Base-by-base conservation (phyloP, 37 sponge, comb jelly and placozoan species). In the Geodia barretti region DNA sequence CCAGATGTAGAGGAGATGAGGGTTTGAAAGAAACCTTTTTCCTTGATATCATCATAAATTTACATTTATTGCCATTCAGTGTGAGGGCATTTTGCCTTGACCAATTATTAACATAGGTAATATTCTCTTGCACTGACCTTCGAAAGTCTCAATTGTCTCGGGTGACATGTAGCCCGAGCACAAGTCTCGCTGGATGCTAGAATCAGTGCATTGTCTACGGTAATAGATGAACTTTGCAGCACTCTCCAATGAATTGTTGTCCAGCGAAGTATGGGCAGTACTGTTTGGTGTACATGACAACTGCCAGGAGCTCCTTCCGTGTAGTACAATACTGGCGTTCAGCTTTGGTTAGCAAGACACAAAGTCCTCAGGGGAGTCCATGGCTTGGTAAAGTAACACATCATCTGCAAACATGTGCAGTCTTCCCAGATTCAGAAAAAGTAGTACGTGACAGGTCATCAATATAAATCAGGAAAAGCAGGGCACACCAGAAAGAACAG, bases 401-500 rank as follows among this genome's bases (percentile, higher is more conserved):
- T 76, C 77, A 32, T 76, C 77, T 14, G 77, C 77, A 76, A 32
- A 76, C 39, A 76, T 62, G 35, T 26, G 32, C 2, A 76, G n/a
- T 59, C 21, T 24, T 62, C 25, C 64, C 19, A 37, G 21, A 26
- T 29, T 21, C 25, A 72, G 73, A 40, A 19, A 39, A 7, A 19
- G 24, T 41, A 23, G 4, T 54, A 4, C 23, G 29, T 36, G 38
- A 24, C 21, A 76, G n/a, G 17, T 62, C 77, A 62, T 76, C 38
- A 62, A 76, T 76, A 30, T 62, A 76, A 17, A 76, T 76, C 19
- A 76, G 29, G 30, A 76, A 76, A 32, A 76, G 64, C 19, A 76
- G 20, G 77, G 77, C 2, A 59, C 77, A 4, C 77, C 77, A 4
- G 77, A 76, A 23, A 76, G 36, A 60, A 76, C 77, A 5, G 62